Evolutionary conservation across 2,888 invertebrate species (phyloP), one percentile per base, ranked within the genome.

Genomic region (Craniophora ligustri): DNA sequence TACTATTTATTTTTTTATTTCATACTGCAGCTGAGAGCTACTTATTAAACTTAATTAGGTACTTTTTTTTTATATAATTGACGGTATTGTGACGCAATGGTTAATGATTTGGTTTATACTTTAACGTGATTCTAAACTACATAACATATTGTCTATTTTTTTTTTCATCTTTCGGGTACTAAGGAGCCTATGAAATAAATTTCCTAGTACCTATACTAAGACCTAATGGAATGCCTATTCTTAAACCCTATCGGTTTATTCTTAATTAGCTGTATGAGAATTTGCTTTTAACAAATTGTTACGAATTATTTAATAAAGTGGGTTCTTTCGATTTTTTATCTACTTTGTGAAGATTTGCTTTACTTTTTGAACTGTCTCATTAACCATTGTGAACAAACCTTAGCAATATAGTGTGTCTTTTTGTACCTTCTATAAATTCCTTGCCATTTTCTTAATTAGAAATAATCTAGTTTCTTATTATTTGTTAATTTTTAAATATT

Each of bases 401-500:
- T 42, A 21, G n/a, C 11, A 45, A 31, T 61, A 28, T n/a, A 13
- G 16, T 35, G 18, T 35, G 35, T 26, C 30, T 59, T 42, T 31
- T 14, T 39, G 18, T 45, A 61, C 18, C 31, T 31, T 49, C 41
- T 8, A 34, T 48, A 48, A 47, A 47, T 11, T 21, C 21, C 60
- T 60, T 67, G 56, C 63, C 58, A 40, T 56, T 55, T 31, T 39
- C 40, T 6, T 36, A 56, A 18, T 35, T 55, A 47, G 11, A 26
- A 39, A n/a, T 5, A 14, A 35, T 15, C 3, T 26, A 14, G 30
- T 39, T 23, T 15, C 18, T 30, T 26, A 14, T 32, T 10, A 15
- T 54, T 67, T 69, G 47, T 68, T 57, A 55, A 45, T 53, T 63
- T 56, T 57, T 34, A 51, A 8, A 57, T 55, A 57, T 61, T 64